Conservation (phyloP, 2,113 vertebrate genomes). For the Rattus rattus region DNA sequence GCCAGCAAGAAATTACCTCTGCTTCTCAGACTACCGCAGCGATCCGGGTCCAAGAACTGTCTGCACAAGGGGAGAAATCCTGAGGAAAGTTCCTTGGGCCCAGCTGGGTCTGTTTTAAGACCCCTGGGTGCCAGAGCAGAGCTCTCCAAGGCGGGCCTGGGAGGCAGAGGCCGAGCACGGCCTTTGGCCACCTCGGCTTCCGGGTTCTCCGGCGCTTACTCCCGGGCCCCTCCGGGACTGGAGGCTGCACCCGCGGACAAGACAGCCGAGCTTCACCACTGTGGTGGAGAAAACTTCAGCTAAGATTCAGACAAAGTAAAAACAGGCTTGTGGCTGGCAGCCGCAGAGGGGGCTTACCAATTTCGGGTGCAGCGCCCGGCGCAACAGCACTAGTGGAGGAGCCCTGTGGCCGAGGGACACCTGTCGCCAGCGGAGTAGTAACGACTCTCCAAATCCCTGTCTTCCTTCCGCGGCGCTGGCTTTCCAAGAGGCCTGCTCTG, state of each 20-base stretch:
- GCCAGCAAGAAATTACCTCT: neutral
- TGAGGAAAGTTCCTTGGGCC: accelerated
- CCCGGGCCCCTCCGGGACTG: accelerated
- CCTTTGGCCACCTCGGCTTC: neutral
- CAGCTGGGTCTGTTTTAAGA: accelerated
- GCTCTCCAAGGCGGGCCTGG: accelerated
- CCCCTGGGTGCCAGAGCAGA: neutral
- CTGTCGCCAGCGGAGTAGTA: neutral
- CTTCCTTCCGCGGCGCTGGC: accelerated
- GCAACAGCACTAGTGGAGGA: accelerated
- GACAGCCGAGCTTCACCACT: neutral
- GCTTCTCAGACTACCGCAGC: neutral
- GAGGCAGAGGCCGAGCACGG: accelerated
- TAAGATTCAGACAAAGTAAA: neutral
- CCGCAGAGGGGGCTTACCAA: accelerated
- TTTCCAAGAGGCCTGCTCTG: neutral
- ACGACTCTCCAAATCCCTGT: neutral
- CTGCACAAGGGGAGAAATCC: neutral
- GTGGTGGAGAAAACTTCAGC: neutral
- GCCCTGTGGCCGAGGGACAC: neutral
- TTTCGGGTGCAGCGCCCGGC: neutral
- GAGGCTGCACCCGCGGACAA: neutral
- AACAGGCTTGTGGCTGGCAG: neutral
- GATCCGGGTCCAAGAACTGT: accelerated
- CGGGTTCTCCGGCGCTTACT: accelerated